Conservation (phyloP, 2,888 invertebrate species). For the Leptinotarsa peninsularis region DNA sequence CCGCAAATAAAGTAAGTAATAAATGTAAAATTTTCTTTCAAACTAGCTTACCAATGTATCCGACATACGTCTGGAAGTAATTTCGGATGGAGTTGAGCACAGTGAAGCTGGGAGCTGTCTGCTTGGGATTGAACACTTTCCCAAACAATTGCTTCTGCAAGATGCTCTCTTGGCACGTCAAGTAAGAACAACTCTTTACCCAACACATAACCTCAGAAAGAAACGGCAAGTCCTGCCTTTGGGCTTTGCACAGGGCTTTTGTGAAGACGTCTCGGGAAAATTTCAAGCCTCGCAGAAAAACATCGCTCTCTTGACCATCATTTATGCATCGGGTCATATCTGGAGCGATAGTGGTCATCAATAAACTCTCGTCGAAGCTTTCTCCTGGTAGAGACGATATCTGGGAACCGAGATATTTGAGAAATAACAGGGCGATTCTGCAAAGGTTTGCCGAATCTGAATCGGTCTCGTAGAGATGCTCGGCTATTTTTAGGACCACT, state of each 20-base stretch:
- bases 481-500: slow-evolving; percentile 47
- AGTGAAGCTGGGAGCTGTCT: slow-evolving; percentile 37
- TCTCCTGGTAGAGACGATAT: slow-evolving; percentile 20
- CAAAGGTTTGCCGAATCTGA: slow-evolving; percentile 47
- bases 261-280: slow-evolving; percentile 42
- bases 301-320: slow-evolving; percentile 21
- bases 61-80: slow-evolving; percentile 42
- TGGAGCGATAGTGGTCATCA: slow-evolving; percentile 26
- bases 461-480: slow-evolving; percentile 46
- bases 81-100: slow-evolving; percentile 45
- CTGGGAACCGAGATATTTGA: slow-evolving; percentile 47
- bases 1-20: neutral
- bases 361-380: slow-evolving; percentile 27
- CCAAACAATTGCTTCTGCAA: slow-evolving; percentile 37
- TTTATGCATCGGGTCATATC: slow-evolving; percentile 4
- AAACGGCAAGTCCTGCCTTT: slow-evolving; percentile 37
- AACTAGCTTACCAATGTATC: slow-evolving; percentile 41
- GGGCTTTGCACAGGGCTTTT: slow-evolving; percentile 50
- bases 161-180: slow-evolving; percentile 37
- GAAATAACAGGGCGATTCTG: slow-evolving; percentile 49
- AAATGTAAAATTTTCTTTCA: neutral
- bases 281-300: slow-evolving; percentile 43
- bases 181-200: slow-evolving; percentile 49
- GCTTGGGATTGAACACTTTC: slow-evolving; percentile 36
- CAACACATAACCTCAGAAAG: slow-evolving; percentile 50